Evolutionary conservation across 2,888 invertebrate genomes (phyloP).

Genomic region (Cataglyphis livida): DNA sequence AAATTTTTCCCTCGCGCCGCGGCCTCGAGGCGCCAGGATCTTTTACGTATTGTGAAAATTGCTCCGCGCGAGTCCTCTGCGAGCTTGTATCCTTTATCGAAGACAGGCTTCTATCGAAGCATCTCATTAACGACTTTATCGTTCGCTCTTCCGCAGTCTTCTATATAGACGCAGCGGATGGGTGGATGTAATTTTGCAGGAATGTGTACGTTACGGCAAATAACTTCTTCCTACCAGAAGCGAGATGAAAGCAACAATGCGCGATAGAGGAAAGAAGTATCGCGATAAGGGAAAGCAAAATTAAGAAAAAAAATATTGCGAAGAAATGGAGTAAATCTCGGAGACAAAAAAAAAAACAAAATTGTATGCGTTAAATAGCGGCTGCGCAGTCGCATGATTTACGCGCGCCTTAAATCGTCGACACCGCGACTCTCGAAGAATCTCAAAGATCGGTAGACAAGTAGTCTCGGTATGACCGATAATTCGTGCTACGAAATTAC

Average conservation of each 20-base stretch:
- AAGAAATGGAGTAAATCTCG: slow-evolving; percentile 5
- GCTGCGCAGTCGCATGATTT: slow-evolving; percentile 40
- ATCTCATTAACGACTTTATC: slow-evolving; percentile 49
- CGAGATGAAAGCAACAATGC: neutral
- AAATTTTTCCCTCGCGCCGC: slow-evolving; percentile 25
- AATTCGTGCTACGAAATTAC: slow-evolving; percentile 59
- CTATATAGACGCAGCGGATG: slow-evolving; percentile 14
- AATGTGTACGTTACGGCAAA: slow-evolving; percentile 15
- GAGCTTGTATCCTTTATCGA: neutral
- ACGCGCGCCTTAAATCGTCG: slow-evolving; percentile 49
- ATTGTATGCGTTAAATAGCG: slow-evolving; percentile 29
- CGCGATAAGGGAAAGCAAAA: slow-evolving; percentile 13
- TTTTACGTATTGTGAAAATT: slow-evolving; percentile 49
- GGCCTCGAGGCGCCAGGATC: slow-evolving; percentile 28
- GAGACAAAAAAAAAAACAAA: too few species aligned
- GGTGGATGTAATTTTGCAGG: neutral
- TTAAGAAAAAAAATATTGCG: neutral
- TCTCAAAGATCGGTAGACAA: slow-evolving; percentile 39
- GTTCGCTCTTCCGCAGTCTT: slow-evolving; percentile 36
- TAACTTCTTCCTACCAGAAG: slow-evolving; percentile 2
- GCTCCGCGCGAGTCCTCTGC: slow-evolving; percentile 18
- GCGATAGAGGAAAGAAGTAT: neutral
- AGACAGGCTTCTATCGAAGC: slow-evolving; percentile 21
- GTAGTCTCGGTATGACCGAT: slow-evolving; percentile 35
- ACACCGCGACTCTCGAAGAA: slow-evolving; percentile 26